Evolutionary conservation across 2,888 invertebrate species (phyloP).

Genomic region (Clusia tigrina): DNA sequence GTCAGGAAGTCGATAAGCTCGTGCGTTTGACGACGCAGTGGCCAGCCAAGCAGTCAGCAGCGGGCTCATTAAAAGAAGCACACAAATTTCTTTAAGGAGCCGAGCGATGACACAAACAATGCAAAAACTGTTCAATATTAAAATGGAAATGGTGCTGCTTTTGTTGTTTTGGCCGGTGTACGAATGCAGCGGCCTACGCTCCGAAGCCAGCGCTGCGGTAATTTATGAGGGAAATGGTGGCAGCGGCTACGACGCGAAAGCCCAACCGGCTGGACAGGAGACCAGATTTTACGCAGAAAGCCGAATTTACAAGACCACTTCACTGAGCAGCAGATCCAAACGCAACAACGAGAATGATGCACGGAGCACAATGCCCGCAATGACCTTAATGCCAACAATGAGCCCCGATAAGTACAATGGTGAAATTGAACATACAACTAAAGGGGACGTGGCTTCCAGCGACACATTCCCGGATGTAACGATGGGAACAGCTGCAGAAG

Average conservation of each 20-base stretch:
- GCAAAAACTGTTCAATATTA: constrained; percentile 40
- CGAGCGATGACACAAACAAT: constrained; percentile 18
- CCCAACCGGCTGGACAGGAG: background rate
- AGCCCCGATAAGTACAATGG: no score
- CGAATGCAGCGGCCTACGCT: background rate
- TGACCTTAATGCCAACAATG: constrained; percentile 3
- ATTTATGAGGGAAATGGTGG: constrained; percentile 11
- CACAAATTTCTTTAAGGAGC: no score
- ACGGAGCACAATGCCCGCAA: constrained; percentile 8
- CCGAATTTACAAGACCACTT: background rate
- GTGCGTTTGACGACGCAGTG: background rate
- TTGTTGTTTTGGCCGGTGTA: constrained; percentile 34
- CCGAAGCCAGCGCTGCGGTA: background rate
- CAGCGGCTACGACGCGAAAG: background rate
- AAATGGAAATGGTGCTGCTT: constrained; percentile 40
- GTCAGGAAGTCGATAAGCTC: no score
- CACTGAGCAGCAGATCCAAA: background rate
- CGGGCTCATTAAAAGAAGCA: no score
- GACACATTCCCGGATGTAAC: no score
- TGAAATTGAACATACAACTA: no score
- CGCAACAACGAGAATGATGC: constrained; percentile 19
- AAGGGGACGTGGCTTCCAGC: no score
- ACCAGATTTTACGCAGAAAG: background rate
- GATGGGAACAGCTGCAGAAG: no score
- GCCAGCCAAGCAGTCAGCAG: no score